Evolutionary conservation across 2,113 vertebrate genomes (phyloP), one percentile per base, ranked within the genome.

Genomic region (Marmota flaviventris): DNA sequence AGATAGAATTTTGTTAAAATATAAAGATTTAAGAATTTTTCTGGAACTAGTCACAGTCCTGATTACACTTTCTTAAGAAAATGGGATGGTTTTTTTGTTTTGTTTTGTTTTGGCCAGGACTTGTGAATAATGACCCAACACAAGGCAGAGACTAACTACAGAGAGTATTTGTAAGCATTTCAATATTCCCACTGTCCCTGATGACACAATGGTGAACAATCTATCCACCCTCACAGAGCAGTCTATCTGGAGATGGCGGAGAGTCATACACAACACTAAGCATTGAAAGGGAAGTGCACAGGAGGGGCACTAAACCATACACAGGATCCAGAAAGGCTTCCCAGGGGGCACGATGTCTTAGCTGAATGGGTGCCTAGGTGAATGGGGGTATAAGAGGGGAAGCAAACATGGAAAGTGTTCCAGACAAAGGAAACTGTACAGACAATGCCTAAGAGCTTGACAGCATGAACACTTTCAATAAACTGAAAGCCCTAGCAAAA

Each of bases 31-130:
- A 25, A 91, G 73, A 76, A 63, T 25, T 97, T 25, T 48, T 13
- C 32, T 72, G 5, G 18, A 53, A 85, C 18, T 42, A 85, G 24
- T 61, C 72, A 94, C 3, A n/a, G 18, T 96, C 42, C 48, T 73
- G 37, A 75, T 61, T 90, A 91, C 56, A 76, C 11, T 65, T 39
- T 81, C 48, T 51, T 81, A 87, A 92, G 42, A 16, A 45, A 87
- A 78, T 58, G 6, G 6, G 12, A 2, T 53, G 51, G 7, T 1
- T 17, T 37, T 82, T 85, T 87, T 24, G 85, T 11, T 13, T 13
- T 51, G 48, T 51, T 12, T 51, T 45, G 45, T 45, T 45, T 45
- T 45, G 45, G 10, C 20, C 65, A 72, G 69, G 42, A 75, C 58
- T 39, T 78, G 51, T 73, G 20, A 65, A 70, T 69, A 11, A 58